Conservation (phyloP, 2,797 vertebrate genomes). For the Carcharodon carcharias region DNA sequence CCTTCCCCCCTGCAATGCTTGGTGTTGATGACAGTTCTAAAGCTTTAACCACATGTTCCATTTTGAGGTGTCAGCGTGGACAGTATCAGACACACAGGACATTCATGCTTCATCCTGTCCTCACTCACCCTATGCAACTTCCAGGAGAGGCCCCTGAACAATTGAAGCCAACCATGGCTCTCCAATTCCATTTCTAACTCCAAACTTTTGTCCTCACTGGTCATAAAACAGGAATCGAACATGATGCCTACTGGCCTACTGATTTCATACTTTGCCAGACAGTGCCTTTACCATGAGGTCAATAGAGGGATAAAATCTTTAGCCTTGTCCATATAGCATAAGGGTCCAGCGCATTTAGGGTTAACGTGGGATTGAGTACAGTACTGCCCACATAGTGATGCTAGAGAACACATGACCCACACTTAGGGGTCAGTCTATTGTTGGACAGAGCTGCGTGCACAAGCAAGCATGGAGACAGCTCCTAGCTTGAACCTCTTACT, state of each 20-base stretch:
- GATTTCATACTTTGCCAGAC: not conserved
- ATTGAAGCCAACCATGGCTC: not conserved
- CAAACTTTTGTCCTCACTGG: too few relatives aligned
- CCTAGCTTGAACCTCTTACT: too few relatives aligned
- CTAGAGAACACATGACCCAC: too few relatives aligned
- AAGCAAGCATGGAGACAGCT: too few relatives aligned
- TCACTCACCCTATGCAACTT: not conserved
- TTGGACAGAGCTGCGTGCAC: too few relatives aligned
- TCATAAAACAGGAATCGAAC: too few relatives aligned
- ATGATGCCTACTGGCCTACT: not conserved
- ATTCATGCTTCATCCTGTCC: not conserved
- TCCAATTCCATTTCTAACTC: not conserved
- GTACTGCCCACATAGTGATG: too few relatives aligned
- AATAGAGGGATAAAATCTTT: not conserved
- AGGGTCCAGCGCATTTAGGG: too few relatives aligned
- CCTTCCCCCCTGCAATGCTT: not conserved
- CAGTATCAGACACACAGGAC: not conserved
- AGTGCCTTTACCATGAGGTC: not conserved
- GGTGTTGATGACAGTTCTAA: not conserved
- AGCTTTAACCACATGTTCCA: not conserved
- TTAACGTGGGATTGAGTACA: too few relatives aligned
- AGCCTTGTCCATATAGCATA: not conserved
- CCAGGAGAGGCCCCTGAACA: not conserved
- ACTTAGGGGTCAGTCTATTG: too few relatives aligned
- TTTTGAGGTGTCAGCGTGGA: not conserved